phyloP scores from a whole-genome alignment of 1,140 invertebrate genomes.

The Drosophila truncata region DNA sequence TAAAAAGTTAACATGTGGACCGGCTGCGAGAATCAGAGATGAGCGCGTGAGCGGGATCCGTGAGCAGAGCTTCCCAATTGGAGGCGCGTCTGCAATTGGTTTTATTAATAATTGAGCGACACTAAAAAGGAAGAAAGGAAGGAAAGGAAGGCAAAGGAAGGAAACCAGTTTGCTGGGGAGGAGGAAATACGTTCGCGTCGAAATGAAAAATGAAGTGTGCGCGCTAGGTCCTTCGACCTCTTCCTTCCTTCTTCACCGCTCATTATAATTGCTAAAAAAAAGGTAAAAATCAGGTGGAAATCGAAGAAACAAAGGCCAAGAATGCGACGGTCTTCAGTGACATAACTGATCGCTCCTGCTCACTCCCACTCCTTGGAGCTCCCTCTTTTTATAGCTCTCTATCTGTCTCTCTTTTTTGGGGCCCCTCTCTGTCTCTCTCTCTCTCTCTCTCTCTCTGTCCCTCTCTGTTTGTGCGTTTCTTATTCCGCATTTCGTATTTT shows the following conservation, averaged over 20 bases:
- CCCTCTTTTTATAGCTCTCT: constrained; percentile 4
- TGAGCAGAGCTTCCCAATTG: constrained; percentile 10
- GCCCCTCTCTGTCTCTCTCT: neutral
- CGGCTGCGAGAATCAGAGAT: constrained; percentile 36
- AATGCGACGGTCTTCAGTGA: constrained; percentile 19
- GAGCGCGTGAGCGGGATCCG: constrained; percentile 21
- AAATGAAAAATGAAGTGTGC: constrained; percentile 83
- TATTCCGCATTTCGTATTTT: constrained; percentile 59
- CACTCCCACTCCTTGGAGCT: constrained; percentile 15
- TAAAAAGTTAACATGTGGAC: constrained; percentile 82
- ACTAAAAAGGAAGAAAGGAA: constrained; percentile 1
- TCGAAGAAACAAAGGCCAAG: constrained; percentile 18
- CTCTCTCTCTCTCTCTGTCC: constrained; percentile 14
- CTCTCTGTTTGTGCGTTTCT: constrained; percentile 18
- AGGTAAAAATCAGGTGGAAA: constrained; percentile 31
- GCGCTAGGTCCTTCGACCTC: constrained; percentile 10
- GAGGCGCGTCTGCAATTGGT: constrained; percentile 57
- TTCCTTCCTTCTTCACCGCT: constrained; percentile 12
- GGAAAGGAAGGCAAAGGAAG: constrained; percentile 12
- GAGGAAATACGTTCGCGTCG: constrained; percentile 71
- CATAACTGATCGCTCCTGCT: constrained; percentile 25
- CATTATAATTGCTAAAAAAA: constrained; percentile 65
- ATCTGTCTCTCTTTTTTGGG: neutral
- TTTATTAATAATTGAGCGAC: constrained; percentile 77
- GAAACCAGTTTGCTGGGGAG: constrained; percentile 45